A percentile compares a stretch with the other conserved stretches of the same genome.
phyloP scores from a whole-genome alignment of 92 coral and sea anemone genomes.

The Parazoanthus atlanticus region DNA sequence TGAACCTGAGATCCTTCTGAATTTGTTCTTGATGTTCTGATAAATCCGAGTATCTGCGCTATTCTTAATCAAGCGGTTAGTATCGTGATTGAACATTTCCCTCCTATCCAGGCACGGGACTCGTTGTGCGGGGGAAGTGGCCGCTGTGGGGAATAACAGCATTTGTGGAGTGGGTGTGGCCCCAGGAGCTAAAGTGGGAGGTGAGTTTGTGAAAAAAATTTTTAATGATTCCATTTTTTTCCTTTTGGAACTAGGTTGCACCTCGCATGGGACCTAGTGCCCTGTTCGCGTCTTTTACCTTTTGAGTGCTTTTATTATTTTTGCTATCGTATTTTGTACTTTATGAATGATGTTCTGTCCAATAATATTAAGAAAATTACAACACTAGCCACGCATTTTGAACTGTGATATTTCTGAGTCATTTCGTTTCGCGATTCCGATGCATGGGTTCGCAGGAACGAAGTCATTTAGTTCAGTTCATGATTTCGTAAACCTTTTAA shows the following conservation, averaged over 20 bases:
- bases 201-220: constrained; percentile 46
- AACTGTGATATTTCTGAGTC: background rate
- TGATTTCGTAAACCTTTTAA: background rate
- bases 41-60: too few relatives aligned
- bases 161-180: constrained; percentile 94
- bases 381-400: background rate
- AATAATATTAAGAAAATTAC: too few relatives aligned
- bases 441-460: background rate
- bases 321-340: too few relatives aligned
- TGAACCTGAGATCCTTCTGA: too few relatives aligned
- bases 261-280: too few relatives aligned
- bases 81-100: too few relatives aligned
- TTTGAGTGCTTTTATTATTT: too few relatives aligned
- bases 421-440: background rate
- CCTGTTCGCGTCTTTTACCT: background rate
- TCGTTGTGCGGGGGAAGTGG: constrained; percentile 99
- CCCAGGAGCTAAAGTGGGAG: constrained; percentile 91
- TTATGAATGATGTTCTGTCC: background rate
- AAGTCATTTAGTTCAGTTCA: background rate
- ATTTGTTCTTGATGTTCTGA: too few relatives aligned
- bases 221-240: background rate
- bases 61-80: too few relatives aligned
- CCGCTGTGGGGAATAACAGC: constrained; percentile 86
- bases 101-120: constrained; percentile 82
- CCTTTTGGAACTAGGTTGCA: too few relatives aligned